A percentile compares a stretch with the other conserved stretches of the same genome.
Conservation (phyloP, 2,113 vertebrate genomes). For the Phrynocephalus versicolor region DNA sequence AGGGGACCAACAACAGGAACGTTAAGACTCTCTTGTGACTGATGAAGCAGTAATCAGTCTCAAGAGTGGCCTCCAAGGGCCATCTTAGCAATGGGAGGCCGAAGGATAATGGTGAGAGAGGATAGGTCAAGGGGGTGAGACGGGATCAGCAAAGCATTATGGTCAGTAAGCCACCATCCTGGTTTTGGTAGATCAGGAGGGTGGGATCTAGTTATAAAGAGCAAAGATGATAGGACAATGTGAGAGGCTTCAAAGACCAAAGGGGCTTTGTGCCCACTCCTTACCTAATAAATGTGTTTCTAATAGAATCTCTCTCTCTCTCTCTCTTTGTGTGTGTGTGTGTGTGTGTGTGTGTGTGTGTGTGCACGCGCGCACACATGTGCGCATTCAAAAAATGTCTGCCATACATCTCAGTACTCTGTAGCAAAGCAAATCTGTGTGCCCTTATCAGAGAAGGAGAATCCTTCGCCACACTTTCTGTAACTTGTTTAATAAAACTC, state of each 20-base stretch:
- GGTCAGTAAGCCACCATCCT: constrained; percentile 65
- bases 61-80: neutral
- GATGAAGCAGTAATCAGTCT: neutral
- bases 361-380: no score
- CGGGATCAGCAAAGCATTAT: constrained; percentile 76
- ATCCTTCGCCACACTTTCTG: neutral
- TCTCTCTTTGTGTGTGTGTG: no score
- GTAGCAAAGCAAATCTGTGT: neutral
- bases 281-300: neutral
- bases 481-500: constrained; percentile 18
- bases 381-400: no score
- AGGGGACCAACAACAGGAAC: neutral
- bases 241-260: neutral
- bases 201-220: constrained; percentile 53
- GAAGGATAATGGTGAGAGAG: constrained; percentile 69
- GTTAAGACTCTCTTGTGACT: neutral
- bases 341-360: no score
- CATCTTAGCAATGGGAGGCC: neutral
- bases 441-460: neutral
- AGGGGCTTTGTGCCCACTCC: neutral
- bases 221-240: neutral
- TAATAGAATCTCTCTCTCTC: neutral
- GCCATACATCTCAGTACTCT: neutral
- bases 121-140: constrained; percentile 80
- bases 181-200: constrained; percentile 58